A percentile compares a stretch with the other conserved stretches of the same genome.
phyloP scores from a whole-genome alignment of 1,140 invertebrate species.

The Macrocentrus cingulum region DNA sequence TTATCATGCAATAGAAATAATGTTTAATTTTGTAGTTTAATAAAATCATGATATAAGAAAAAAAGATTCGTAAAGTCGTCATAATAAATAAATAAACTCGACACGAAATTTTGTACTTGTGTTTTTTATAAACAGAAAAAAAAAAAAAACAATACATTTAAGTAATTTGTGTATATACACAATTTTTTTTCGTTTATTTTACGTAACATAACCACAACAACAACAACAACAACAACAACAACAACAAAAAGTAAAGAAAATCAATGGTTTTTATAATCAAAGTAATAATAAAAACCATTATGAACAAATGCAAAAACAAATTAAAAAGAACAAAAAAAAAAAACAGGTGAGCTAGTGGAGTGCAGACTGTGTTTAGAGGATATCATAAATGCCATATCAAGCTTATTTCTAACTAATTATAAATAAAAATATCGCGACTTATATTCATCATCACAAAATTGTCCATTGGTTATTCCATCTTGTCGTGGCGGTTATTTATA shows the following conservation, averaged over 20 bases:
- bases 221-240: constrained; percentile 23
- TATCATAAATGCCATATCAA: constrained; percentile 57
- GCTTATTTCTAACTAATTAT: constrained; percentile 47
- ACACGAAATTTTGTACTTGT: constrained; percentile 4
- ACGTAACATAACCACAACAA: constrained; percentile 36
- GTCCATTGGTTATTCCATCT: too few relatives aligned
- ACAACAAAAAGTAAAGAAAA: too few relatives aligned
- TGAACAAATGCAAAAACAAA: too few relatives aligned
- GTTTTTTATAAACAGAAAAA: too few relatives aligned
- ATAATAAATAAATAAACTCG: too few relatives aligned
- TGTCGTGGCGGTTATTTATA: too few relatives aligned
- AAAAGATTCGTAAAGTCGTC: too few relatives aligned
- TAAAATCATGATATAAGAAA: too few relatives aligned
- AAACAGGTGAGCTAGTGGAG: constrained; percentile 60
- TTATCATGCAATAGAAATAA: constrained; percentile 1
- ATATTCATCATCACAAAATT: too few relatives aligned
- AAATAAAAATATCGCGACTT: constrained; percentile 48
- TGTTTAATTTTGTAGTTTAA: too few relatives aligned
- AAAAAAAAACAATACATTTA: constrained; percentile 39
- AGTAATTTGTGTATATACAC: constrained; percentile 21
- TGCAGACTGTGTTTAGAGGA: constrained; percentile 62
- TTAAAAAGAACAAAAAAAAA: constrained; percentile 38
- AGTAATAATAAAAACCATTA: too few relatives aligned
- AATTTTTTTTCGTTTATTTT: constrained; percentile 45
- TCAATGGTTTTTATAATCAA: too few relatives aligned